Conservation (phyloP, 1,140 invertebrate species). For the Cotesia glomerata region DNA sequence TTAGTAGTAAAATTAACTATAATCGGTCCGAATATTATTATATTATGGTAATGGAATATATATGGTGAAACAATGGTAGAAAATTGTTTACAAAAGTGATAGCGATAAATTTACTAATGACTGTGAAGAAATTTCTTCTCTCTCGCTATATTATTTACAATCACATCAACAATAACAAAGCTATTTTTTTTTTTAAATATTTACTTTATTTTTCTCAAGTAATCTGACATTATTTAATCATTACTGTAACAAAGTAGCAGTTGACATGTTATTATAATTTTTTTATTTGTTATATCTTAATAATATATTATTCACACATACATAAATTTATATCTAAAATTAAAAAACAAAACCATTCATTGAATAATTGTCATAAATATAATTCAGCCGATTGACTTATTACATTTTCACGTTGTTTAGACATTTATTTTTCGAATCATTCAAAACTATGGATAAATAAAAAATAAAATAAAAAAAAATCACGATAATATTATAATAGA, state of each 20-base stretch:
- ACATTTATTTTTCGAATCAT: neutral
- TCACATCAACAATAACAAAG: neutral
- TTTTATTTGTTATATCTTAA: constrained; percentile 8
- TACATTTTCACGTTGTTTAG: neutral
- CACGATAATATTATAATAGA: no score
- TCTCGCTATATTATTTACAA: neutral
- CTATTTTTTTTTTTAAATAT: neutral
- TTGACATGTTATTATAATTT: neutral
- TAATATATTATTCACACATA: constrained; percentile 17
- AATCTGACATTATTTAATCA: constrained; percentile 5
- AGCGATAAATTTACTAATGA: no score
- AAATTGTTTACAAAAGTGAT: no score
- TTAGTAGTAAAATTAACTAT: no score
- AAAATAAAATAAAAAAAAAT: neutral
- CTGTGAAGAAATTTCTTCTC: no score
- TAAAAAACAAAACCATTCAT: neutral
- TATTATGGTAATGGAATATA: no score
- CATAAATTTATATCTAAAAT: neutral
- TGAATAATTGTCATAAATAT: neutral
- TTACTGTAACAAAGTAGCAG: constrained; percentile 22
- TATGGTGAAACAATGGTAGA: no score
- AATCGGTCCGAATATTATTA: no score
- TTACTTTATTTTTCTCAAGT: neutral
- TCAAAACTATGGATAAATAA: neutral
- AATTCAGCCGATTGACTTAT: neutral